Evolutionary conservation across 2,888 invertebrate genomes (phyloP).

Genomic region (Lasiommata megera): DNA sequence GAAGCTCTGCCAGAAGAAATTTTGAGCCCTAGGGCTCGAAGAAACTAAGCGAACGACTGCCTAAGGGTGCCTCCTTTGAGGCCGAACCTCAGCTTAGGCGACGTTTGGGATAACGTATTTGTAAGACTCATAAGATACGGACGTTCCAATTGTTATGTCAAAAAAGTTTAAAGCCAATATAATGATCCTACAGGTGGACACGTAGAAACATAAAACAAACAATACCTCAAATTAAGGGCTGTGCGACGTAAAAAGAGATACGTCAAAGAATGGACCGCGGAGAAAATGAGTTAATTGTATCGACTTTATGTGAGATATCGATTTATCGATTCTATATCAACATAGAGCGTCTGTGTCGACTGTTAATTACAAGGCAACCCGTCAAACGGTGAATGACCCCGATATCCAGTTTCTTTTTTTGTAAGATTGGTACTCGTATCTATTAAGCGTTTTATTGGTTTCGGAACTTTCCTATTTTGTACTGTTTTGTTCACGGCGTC

Average conservation of each 20-base stretch:
- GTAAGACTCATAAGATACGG: conserved; percentile 20
- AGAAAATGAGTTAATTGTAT: conserved; percentile 16
- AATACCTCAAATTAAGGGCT: conserved; percentile 17
- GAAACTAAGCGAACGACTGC: no score
- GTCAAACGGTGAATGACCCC: conserved; percentile 50
- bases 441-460: background rate
- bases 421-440: no score
- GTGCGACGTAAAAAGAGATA: background rate
- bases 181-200: conserved; percentile 6
- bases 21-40: no score
- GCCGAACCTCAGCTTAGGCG: no score
- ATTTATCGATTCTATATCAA: conserved; percentile 14
- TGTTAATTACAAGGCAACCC: conserved; percentile 59
- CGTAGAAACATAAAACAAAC: conserved; percentile 35
- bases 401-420: conserved; percentile 6
- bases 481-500: no score
- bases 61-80: no score
- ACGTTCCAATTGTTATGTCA: conserved; percentile 13
- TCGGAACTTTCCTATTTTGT: background rate
- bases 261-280: conserved; percentile 5
- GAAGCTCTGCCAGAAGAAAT: no score
- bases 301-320: conserved; percentile 12
- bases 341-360: conserved; percentile 39
- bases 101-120: no score
- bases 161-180: conserved; percentile 7